Conservation (phyloP, 53 echinoderm and acorn worm genomes). For the Luidia sarsii region DNA sequence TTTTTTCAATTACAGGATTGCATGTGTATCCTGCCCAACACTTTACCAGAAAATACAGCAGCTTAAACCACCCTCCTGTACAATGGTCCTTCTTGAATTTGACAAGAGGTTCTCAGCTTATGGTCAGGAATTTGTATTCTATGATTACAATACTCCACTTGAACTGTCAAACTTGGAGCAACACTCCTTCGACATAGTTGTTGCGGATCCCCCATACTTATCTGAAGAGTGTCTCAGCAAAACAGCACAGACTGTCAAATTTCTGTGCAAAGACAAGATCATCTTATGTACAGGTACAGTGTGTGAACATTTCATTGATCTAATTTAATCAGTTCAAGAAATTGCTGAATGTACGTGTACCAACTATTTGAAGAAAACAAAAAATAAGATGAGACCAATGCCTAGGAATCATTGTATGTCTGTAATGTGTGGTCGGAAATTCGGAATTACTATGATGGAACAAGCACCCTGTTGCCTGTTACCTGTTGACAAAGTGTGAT, state of each 20-base stretch:
- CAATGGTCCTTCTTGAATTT: slow-evolving; percentile 67
- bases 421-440: too few relatives aligned
- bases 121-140: slow-evolving; percentile 69
- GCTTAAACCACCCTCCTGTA: slow-evolving; percentile 61
- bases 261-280: slow-evolving; percentile 67
- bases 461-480: neutral
- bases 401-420: too few relatives aligned
- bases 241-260: slow-evolving; percentile 70
- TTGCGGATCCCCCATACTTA: slow-evolving; percentile 79
- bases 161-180: slow-evolving; percentile 54
- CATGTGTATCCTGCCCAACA: slow-evolving; percentile 73
- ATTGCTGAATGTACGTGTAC: too few relatives aligned
- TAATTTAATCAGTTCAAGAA: too few relatives aligned
- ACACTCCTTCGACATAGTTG: slow-evolving; percentile 75
- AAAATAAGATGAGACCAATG: too few relatives aligned
- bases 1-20: slow-evolving; percentile 60
- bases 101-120: slow-evolving; percentile 66
- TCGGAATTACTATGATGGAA: too few relatives aligned
- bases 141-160: slow-evolving; percentile 69
- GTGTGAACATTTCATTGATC: too few relatives aligned
- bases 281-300: slow-evolving; percentile 76
- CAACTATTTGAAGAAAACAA: too few relatives aligned
- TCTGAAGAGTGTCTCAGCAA: slow-evolving; percentile 62
- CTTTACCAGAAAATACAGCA: slow-evolving; percentile 71
- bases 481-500: neutral